These are phyloP conservation scores for Chalcosyrphus nemorum DNA, from an alignment of 2,888 invertebrate genomes.

Conservation along the genomic window DNA sequence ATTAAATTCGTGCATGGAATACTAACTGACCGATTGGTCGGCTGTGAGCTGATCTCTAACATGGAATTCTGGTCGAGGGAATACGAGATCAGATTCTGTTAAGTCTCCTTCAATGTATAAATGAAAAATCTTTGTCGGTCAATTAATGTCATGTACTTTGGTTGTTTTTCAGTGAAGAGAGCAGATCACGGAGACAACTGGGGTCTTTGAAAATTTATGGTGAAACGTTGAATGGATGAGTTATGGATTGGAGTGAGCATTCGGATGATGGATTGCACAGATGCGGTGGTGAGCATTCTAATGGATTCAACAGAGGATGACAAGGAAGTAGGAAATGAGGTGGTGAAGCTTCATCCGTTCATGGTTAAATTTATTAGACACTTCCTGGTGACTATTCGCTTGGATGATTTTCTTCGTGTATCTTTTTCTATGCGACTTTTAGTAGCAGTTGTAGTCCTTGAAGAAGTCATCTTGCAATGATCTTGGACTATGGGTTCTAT, in stretches of 20 bases:
- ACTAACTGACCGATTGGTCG: constrained; percentile 23
- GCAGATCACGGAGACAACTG: background rate
- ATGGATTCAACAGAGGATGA: constrained; percentile 5
- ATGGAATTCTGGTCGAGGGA: constrained; percentile 7
- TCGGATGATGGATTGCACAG: constrained; percentile 32
- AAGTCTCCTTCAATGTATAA: constrained; percentile 4
- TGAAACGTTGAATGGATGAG: constrained; percentile 37
- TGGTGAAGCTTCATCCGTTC: background rate
- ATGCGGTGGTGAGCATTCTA: constrained; percentile 1
- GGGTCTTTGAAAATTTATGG: constrained; percentile 32
- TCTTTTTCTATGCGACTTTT: too few species aligned
- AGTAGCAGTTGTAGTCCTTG: too few species aligned
- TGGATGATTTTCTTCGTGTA: background rate
- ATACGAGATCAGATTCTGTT: constrained; percentile 38
- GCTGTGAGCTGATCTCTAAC: constrained; percentile 25
- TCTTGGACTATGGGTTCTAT: too few species aligned
- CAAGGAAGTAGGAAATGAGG: constrained; percentile 10
- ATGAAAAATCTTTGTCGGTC: constrained; percentile 56
- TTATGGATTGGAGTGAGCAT: constrained; percentile 30
- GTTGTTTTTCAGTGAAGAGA: constrained; percentile 22
- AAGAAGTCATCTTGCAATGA: too few species aligned
- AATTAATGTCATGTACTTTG: constrained; percentile 59
- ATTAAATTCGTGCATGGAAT: constrained; percentile 54
- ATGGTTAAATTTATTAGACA: background rate
- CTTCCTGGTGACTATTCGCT: background rate